A percentile compares a stretch with the other conserved stretches of the same genome.
phyloP scores from a whole-genome alignment of 2,113 vertebrate species.

The Macrotis lagotis region DNA sequence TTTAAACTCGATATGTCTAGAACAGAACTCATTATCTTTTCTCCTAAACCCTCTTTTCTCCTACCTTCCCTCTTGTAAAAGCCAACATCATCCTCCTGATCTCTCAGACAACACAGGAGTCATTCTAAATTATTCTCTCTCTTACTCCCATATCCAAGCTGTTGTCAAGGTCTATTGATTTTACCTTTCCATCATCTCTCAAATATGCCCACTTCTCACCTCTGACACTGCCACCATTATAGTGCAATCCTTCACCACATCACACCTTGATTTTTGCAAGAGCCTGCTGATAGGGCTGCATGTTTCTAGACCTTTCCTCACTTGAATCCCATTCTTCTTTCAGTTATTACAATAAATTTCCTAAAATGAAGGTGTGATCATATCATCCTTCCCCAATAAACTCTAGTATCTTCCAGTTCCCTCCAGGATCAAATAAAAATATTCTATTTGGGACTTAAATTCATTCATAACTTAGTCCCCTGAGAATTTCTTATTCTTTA shows the following conservation, averaged over 20 bases:
- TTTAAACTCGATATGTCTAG: too few species aligned
- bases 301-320: neutral
- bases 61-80: too few species aligned
- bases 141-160: too few species aligned
- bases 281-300: neutral
- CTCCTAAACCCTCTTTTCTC: too few species aligned
- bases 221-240: neutral
- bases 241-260: neutral
- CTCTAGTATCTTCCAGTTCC: neutral
- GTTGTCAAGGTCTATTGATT: too few species aligned
- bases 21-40: too few species aligned
- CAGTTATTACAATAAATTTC: neutral
- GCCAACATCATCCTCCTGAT: too few species aligned
- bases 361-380: neutral
- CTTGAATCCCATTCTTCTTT: neutral
- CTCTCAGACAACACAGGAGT: too few species aligned
- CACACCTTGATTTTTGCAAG: neutral
- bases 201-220: neutral
- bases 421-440: neutral
- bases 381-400: neutral
- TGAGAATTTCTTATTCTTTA: neutral
- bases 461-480: neutral
- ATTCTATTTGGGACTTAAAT: neutral
- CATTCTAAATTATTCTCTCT: too few species aligned
- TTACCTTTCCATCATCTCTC: too few species aligned